Evolutionary conservation across 2,888 invertebrate species (phyloP).

Genomic region (Celastrina argiolus): DNA sequence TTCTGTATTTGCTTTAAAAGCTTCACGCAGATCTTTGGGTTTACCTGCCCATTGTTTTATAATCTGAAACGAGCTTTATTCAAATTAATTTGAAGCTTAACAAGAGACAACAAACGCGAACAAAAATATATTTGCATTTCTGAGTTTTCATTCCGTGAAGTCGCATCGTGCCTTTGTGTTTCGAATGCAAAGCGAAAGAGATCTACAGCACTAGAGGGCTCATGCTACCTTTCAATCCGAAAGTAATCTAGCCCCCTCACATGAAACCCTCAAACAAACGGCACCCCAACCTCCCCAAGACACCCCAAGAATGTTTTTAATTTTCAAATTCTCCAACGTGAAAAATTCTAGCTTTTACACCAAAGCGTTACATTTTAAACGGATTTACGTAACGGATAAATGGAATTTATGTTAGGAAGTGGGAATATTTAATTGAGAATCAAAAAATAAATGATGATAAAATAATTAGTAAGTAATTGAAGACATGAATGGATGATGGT

Average conservation of each 20-base stretch:
- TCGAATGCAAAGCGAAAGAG: slow-evolving; percentile 77
- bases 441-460: no score
- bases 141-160: slow-evolving; percentile 74
- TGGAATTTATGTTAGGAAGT: no score
- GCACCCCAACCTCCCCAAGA: slow-evolving; percentile 70
- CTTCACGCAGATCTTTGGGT: no score
- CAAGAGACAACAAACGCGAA: slow-evolving; percentile 69
- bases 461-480: no score
- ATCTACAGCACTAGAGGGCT: slow-evolving; percentile 75
- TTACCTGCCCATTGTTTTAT: no score
- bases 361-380: slow-evolving; percentile 27
- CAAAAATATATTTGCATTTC: slow-evolving; percentile 75
- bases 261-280: slow-evolving; percentile 76
- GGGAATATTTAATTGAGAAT: no score
- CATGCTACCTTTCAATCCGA: slow-evolving; percentile 78
- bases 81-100: slow-evolving; percentile 70
- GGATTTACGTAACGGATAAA: no score
- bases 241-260: slow-evolving; percentile 75
- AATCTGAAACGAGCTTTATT: slow-evolving; percentile 52
- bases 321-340: slow-evolving; percentile 74
- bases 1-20: no score
- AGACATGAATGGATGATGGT: no score
- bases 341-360: slow-evolving; percentile 49
- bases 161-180: slow-evolving; percentile 77
- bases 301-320: slow-evolving; percentile 77